Conservation (phyloP, 2,797 vertebrate genomes). For the Acrossocheilus wenchowensis region DNA sequence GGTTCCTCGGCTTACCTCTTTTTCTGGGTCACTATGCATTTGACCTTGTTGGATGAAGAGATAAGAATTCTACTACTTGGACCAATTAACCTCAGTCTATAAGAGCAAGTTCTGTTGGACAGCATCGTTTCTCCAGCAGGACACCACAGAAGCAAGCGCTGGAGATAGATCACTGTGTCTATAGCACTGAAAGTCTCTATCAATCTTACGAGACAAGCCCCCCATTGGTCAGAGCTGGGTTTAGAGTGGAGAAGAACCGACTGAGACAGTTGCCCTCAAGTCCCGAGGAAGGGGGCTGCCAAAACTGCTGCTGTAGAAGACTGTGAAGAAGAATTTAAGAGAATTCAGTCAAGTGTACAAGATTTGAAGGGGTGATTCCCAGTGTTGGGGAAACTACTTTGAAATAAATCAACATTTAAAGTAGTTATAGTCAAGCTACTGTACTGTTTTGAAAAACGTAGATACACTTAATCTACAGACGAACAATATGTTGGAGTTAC, state of each 20-base stretch:
- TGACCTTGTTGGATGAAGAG: slow-evolving; percentile 15
- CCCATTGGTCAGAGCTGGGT: slow-evolving; percentile 11
- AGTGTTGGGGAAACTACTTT: not conserved
- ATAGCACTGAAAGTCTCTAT: slow-evolving; percentile 14
- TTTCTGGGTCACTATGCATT: not conserved
- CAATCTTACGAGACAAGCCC: slow-evolving; percentile 12
- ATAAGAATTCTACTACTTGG: not conserved
- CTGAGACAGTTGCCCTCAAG: not conserved
- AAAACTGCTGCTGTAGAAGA: not conserved
- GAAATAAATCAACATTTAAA: not conserved
- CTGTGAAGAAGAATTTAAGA: not conserved
- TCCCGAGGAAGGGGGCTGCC: not conserved
- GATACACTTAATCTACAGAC: not conserved
- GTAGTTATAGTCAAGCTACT: not conserved
- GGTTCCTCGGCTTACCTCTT: not conserved
- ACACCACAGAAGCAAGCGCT: not conserved
- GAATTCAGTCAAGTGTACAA: not conserved
- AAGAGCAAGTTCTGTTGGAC: slow-evolving; percentile 6
- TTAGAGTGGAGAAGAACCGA: not conserved
- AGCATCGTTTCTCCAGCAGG: not conserved
- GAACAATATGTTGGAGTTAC: not conserved
- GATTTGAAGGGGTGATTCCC: not conserved
- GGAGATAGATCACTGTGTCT: slow-evolving; percentile 23
- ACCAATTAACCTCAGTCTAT: slow-evolving; percentile 36
- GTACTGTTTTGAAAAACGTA: not conserved